These are phyloP conservation scores for Pseudeuparius sepicola DNA, from an alignment of 2,888 invertebrate genomes.

Conservation along the genomic window DNA sequence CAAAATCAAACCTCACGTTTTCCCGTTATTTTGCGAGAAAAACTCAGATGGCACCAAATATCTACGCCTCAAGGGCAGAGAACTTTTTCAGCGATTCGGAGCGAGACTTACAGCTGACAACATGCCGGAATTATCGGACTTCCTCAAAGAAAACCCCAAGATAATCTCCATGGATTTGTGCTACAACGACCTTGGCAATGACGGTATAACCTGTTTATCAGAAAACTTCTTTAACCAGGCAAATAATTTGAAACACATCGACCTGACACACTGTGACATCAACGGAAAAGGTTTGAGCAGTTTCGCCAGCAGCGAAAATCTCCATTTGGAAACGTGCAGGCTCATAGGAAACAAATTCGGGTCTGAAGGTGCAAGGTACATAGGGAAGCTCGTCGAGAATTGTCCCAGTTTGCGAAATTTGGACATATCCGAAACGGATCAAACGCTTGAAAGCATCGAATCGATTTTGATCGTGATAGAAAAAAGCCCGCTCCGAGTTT, in stretches of 20 bases:
- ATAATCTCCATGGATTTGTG: conserved; percentile 45
- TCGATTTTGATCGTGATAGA: conserved; percentile 41
- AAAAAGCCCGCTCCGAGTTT: conserved; percentile 34
- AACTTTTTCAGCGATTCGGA: conserved; percentile 40
- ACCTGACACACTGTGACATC: conserved; percentile 49
- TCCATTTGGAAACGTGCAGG: conserved; percentile 44
- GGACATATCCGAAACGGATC: conserved; percentile 50
- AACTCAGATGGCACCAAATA: conserved; percentile 46
- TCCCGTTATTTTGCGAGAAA: conserved; percentile 39
- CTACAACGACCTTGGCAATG: conserved; percentile 48
- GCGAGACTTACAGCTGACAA: conserved; percentile 42
- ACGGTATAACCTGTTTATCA: conserved; percentile 40
- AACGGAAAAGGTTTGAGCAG: conserved; percentile 35
- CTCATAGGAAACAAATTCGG: conserved; percentile 52
- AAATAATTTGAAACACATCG: conserved; percentile 44
- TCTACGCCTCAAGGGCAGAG: conserved; percentile 44
- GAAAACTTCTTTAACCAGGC: conserved; percentile 39
- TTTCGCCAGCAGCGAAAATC: conserved; percentile 21
- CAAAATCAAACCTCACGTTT: no score
- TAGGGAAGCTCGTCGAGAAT: conserved; percentile 42
- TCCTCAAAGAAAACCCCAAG: conserved; percentile 39
- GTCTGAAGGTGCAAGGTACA: conserved; percentile 42
- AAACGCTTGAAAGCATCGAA: conserved; percentile 47
- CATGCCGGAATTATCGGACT: conserved; percentile 42
- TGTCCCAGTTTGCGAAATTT: conserved; percentile 42